Conservation (phyloP, 2,888 invertebrate species). For the Lasioglossum figueresi region DNA sequence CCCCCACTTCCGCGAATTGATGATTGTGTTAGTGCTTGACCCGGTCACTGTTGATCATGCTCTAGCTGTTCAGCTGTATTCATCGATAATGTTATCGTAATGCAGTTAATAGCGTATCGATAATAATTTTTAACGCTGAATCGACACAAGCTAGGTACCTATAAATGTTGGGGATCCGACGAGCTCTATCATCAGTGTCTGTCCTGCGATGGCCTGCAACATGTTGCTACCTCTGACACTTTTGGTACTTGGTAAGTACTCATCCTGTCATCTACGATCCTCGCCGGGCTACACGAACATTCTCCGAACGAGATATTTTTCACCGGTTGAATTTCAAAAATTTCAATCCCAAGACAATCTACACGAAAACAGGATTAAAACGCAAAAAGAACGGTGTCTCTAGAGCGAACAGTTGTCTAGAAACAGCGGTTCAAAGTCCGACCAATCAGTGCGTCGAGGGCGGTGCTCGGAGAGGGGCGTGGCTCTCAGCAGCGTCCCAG, state of each 20-base stretch:
- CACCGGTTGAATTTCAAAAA: not conserved
- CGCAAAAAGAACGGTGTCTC: not conserved
- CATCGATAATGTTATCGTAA: not conserved
- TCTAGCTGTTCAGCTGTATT: not conserved
- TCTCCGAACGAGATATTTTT: not conserved
- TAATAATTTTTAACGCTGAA: constrained; percentile 45
- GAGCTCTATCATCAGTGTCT: not conserved
- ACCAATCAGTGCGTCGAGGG: not conserved
- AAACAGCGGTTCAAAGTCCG: not conserved
- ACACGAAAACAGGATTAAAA: not conserved
- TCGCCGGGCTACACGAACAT: not conserved
- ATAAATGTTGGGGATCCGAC: constrained; percentile 23
- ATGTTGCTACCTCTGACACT: constrained; percentile 72
- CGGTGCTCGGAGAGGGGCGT: not conserved
- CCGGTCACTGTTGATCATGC: not conserved
- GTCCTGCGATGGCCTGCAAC: constrained; percentile 40
- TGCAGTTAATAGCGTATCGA: constrained; percentile 19
- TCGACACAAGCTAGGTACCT: constrained; percentile 17
- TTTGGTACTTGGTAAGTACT: constrained; percentile 74
- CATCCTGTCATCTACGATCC: not conserved
- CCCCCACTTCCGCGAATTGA: not conserved
- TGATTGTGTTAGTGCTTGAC: not conserved
- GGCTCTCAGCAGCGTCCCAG: not conserved
- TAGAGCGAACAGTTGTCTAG: not conserved
- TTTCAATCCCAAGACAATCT: not conserved